Percentiles rank a stretch among this genome's conserved stretches.
Conservation (phyloP, 1,140 invertebrate species). For the Leguminivora glycinivorella region DNA sequence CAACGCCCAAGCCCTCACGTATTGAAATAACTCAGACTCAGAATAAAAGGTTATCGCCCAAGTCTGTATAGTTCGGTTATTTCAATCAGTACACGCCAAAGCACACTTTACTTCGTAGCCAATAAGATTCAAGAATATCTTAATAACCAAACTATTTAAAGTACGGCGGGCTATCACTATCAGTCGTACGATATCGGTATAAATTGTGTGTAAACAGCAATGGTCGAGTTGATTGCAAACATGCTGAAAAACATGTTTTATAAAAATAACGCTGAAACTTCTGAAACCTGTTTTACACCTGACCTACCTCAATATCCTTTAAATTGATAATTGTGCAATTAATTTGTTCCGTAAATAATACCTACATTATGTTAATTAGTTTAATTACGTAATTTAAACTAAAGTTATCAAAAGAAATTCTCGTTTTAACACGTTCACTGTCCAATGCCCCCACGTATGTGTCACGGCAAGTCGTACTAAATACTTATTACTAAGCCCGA, state of each 20-base stretch:
- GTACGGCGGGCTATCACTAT: neutral
- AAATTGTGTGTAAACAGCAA: neutral
- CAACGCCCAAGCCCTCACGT: neutral
- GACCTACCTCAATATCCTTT: neutral
- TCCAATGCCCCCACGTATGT: no score
- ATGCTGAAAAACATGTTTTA: slow-evolving; percentile 4
- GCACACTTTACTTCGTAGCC: neutral
- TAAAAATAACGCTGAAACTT: slow-evolving; percentile 12
- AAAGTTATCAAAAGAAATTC: no score
- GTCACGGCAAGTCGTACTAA: no score
- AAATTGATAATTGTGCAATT: neutral
- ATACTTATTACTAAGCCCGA: no score
- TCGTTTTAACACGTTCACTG: no score
- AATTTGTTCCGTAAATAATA: neutral
- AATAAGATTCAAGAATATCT: neutral
- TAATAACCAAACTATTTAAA: neutral
- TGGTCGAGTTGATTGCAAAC: neutral
- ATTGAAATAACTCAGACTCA: neutral
- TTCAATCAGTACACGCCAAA: neutral
- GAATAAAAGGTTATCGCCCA: neutral
- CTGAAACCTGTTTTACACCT: neutral
- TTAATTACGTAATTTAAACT: no score
- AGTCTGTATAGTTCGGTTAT: neutral
- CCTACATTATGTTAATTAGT: slow-evolving; percentile 95
- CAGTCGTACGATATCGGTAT: neutral